Conservation (phyloP, 1,140 invertebrate genomes). For the Bicyclus anynana region DNA sequence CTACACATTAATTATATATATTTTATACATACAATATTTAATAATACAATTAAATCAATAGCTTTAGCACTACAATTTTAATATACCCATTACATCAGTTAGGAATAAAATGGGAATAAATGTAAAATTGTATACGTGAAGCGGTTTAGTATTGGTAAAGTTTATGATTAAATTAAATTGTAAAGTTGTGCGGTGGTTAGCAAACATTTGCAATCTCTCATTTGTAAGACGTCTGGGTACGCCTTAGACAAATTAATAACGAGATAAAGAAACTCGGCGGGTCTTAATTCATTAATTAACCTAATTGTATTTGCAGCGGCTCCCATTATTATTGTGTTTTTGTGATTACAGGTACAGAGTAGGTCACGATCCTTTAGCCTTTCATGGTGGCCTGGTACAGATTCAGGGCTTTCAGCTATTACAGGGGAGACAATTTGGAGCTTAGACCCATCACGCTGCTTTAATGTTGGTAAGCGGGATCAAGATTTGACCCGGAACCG, state of each 20-base stretch:
- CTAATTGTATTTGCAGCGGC: constrained; percentile 73
- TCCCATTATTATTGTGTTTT: constrained; percentile 65
- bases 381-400: no score
- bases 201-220: constrained; percentile 46
- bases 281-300: constrained; percentile 77
- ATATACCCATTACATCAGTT: no score
- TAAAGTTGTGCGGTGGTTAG: constrained; percentile 10
- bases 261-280: constrained; percentile 73
- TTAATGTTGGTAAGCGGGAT: no score
- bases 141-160: neutral
- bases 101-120: neutral
- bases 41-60: no score
- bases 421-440: no score
- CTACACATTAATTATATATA: no score
- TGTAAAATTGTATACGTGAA: neutral
- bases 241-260: constrained; percentile 74
- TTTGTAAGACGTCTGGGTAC: constrained; percentile 70
- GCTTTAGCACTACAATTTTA: no score
- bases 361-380: no score
- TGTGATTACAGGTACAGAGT: constrained; percentile 47
- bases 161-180: constrained; percentile 19
- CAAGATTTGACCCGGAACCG: no score
- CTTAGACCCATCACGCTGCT: no score
- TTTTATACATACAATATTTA: no score
- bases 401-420: no score